Evolutionary conservation across 1,140 invertebrate species (phyloP).

Genomic region (Agrypnia vestita): DNA sequence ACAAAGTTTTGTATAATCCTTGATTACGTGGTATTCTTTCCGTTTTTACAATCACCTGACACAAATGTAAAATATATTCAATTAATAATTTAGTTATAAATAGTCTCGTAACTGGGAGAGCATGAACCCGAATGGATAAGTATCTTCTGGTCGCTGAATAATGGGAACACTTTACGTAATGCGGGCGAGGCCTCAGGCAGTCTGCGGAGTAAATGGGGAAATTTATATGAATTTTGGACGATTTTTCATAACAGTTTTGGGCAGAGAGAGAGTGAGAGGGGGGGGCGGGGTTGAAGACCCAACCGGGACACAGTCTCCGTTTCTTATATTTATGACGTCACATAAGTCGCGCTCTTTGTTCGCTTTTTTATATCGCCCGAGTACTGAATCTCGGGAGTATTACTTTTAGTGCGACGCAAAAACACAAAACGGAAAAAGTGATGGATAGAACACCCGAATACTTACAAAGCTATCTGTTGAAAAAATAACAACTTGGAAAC

Average conservation of each 20-base stretch:
- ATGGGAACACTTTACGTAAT: slow-evolving; percentile 10
- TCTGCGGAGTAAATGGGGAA: slow-evolving; percentile 6
- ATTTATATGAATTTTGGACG: slow-evolving; percentile 10
- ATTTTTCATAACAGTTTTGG: slow-evolving; percentile 33
- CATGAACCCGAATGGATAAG: slow-evolving; percentile 12
- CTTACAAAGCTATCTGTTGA: too few species aligned
- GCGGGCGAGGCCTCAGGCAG: not conserved
- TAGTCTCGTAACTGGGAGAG: not conserved
- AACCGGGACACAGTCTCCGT: not conserved
- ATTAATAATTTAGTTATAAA: not conserved
- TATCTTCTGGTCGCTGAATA: not conserved
- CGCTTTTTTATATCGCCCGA: not conserved
- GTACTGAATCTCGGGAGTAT: not conserved
- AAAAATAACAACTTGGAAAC: too few species aligned
- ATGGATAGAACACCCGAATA: too few species aligned
- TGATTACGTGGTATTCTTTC: too few species aligned
- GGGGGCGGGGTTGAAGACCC: not conserved
- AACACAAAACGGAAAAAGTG: not conserved
- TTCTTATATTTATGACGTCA: not conserved
- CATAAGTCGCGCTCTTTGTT: not conserved
- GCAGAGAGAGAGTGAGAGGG: not conserved
- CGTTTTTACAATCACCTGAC: too few species aligned
- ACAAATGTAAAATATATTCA: too few species aligned
- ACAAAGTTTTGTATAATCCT: too few species aligned
- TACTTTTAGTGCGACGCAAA: not conserved